A percentile compares a stretch with the other conserved stretches of the same genome.
Evolutionary conservation across 2,888 invertebrate genomes (phyloP).

Genomic region (Euclidia mi): DNA sequence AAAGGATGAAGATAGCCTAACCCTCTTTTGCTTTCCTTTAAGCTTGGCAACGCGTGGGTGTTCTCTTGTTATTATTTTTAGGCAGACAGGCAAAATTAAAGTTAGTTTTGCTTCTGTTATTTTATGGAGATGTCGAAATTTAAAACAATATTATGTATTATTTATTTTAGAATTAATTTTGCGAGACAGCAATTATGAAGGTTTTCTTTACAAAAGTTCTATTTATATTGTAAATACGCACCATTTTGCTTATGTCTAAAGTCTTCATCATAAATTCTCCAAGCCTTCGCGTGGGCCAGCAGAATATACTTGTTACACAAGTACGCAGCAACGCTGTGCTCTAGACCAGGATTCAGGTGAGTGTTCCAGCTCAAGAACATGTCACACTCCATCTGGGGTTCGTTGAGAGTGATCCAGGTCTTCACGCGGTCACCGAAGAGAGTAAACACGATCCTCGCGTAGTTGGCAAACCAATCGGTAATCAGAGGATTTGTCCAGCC

Average conservation of each 20-base stretch:
- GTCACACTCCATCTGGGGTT: constrained; percentile 86
- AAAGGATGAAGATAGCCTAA: no score
- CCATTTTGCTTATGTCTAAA: neutral
- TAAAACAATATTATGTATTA: no score
- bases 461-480: constrained; percentile 90
- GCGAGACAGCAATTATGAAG: no score
- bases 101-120: no score
- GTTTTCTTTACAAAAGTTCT: no score
- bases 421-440: constrained; percentile 90
- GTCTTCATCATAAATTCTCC: constrained; percentile 38
- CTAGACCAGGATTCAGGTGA: neutral
- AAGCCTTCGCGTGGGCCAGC: constrained; percentile 91
- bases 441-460: constrained; percentile 86
- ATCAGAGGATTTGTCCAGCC: constrained; percentile 77
- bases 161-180: no score
- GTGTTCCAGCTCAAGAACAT: neutral
- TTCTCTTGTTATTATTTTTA: no score
- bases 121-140: no score
- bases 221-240: neutral
- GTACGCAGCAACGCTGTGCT: constrained; percentile 24
- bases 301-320: constrained; percentile 88
- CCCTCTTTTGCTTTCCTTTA: no score
- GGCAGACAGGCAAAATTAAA: no score
- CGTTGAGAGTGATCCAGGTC: constrained; percentile 93
- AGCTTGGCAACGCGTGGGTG: no score